Evolutionary conservation across 2,113 vertebrate species (phyloP).

Genomic region (human): DNA sequence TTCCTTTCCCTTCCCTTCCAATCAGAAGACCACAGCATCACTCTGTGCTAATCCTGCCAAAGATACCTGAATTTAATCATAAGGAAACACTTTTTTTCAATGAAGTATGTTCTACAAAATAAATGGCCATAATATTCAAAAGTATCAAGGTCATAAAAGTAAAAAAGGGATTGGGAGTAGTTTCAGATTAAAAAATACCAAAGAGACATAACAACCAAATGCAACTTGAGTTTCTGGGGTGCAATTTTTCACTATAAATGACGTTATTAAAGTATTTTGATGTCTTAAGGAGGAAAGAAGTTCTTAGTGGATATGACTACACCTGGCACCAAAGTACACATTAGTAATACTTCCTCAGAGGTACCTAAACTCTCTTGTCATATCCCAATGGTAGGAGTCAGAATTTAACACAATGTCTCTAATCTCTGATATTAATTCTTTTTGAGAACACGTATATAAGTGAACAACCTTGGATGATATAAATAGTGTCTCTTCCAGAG

Average conservation of each 20-base stretch:
- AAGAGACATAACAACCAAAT: background rate
- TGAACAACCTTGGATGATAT: background rate
- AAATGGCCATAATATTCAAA: background rate
- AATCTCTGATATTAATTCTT: background rate
- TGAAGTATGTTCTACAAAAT: background rate
- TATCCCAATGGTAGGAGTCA: background rate
- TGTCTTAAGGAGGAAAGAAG: background rate
- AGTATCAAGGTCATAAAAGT: background rate
- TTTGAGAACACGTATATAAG: background rate
- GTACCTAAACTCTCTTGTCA: background rate
- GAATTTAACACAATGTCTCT: background rate
- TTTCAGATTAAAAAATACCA: background rate
- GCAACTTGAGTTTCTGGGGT: background rate
- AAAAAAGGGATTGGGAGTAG: background rate
- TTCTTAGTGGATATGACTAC: background rate
- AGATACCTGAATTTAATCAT: background rate
- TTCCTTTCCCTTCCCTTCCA: background rate
- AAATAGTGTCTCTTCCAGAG: background rate
- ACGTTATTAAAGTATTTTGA: background rate
- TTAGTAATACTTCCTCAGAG: background rate
- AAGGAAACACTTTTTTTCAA: background rate
- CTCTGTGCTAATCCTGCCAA: background rate
- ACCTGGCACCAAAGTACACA: background rate
- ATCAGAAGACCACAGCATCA: background rate
- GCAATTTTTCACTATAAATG: background rate